These are phyloP conservation scores for Antennarius maculatus DNA, from an alignment of 2,797 vertebrate genomes.

Conservation along the genomic window DNA sequence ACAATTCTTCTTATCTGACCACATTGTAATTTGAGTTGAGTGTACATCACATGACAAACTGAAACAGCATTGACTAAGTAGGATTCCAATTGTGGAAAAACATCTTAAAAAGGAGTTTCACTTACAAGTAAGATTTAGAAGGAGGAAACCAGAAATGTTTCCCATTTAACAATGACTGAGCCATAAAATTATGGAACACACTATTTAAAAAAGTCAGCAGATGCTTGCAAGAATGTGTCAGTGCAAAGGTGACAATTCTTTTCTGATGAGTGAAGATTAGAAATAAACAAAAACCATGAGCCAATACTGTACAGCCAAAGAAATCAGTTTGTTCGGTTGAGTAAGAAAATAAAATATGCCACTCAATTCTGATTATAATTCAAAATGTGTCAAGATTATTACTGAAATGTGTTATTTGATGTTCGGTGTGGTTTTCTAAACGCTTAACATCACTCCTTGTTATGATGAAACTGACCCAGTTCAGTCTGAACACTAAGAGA, in stretches of 20 bases:
- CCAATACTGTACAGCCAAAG: neutral
- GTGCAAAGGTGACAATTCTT: neutral
- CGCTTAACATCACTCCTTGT: neutral
- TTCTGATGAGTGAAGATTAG: slow-evolving; percentile 24
- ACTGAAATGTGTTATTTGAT: no score
- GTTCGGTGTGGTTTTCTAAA: no score
- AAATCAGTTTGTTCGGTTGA: slow-evolving; percentile 10
- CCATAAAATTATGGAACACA: neutral
- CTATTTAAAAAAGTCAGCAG: slow-evolving; percentile 1
- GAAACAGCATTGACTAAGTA: neutral
- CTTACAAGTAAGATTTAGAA: neutral
- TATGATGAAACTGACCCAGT: slow-evolving; percentile 6
- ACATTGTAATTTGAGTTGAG: neutral
- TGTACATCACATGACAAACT: slow-evolving; percentile 25
- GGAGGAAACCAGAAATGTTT: neutral
- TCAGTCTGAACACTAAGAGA: neutral
- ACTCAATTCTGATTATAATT: neutral
- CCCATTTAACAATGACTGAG: neutral
- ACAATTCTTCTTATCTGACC: neutral
- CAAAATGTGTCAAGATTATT: no score
- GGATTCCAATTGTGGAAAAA: neutral
- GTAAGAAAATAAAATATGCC: neutral
- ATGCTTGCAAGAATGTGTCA: slow-evolving; percentile 10
- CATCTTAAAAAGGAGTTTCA: neutral
- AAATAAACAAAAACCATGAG: neutral